Evolutionary conservation across 2,113 vertebrate species (phyloP).

Genomic region (Coreoperca whiteheadi): DNA sequence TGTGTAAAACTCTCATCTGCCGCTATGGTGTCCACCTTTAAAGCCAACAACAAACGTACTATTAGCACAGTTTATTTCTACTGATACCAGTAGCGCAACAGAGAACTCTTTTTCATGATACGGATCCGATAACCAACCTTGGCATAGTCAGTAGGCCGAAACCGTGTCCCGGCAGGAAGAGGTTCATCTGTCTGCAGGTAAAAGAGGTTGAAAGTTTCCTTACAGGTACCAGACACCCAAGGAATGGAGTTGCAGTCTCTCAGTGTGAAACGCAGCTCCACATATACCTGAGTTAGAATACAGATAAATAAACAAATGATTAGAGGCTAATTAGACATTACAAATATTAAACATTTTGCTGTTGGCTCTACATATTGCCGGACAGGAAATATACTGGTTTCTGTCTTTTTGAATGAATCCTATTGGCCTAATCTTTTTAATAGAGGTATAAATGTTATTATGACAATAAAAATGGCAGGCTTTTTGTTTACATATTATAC

Average conservation of each 20-base stretch:
- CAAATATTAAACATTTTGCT: not conserved
- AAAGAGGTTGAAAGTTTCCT: conserved; percentile 98
- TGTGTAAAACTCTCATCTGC: conserved; percentile 99
- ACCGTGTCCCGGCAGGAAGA: conserved; percentile 85
- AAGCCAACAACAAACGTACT: conserved; percentile 23
- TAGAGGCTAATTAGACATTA: not conserved
- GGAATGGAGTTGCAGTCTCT: conserved; percentile 99
- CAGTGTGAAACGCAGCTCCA: conserved; percentile 98
- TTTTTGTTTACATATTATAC: not conserved
- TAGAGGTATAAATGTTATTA: not conserved
- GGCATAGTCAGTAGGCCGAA: conserved; percentile 90
- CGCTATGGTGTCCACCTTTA: conserved; percentile 97
- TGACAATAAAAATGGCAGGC: not conserved
- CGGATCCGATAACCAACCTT: conserved; percentile 77
- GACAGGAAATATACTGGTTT: not conserved
- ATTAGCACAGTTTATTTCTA: not conserved
- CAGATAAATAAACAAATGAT: not conserved
- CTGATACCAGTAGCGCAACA: not conserved
- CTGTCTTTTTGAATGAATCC: not conserved
- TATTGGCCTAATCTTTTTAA: not conserved
- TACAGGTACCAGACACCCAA: conserved; percentile 97
- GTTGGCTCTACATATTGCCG: not conserved
- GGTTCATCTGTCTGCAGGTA: conserved; percentile 94
- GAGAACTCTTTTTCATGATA: not conserved
- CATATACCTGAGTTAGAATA: conserved; percentile 81